Conservation (phyloP, 2,888 invertebrate genomes). For the Euplexia lucipara region DNA sequence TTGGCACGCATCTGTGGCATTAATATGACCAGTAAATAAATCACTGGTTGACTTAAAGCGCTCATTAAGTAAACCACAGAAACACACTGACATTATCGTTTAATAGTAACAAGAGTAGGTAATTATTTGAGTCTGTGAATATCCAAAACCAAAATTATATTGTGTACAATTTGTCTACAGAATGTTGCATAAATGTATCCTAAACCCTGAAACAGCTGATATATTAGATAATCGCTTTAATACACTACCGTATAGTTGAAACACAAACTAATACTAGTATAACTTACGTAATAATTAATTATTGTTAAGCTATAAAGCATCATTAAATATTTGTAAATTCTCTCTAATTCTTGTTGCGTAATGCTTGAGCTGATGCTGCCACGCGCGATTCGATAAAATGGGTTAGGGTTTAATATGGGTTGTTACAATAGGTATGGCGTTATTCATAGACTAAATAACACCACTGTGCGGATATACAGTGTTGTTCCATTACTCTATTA, state of each 20-base stretch:
- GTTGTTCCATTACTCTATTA: slow-evolving; percentile 3
- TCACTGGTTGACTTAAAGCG: background rate
- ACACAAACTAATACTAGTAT: background rate
- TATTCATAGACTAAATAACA: background rate
- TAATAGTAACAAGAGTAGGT: slow-evolving; percentile 6
- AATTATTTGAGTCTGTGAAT: slow-evolving; percentile 21
- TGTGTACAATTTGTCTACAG: background rate
- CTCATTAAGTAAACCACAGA: slow-evolving; percentile 4
- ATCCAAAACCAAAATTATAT: background rate
- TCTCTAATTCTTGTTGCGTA: too few species aligned
- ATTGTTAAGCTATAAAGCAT: background rate
- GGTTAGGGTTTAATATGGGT: too few species aligned
- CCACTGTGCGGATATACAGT: background rate
- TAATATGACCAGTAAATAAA: slow-evolving; percentile 5
- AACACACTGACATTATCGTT: background rate
- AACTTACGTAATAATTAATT: too few species aligned
- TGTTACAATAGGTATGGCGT: too few species aligned
- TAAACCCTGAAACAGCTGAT: background rate
- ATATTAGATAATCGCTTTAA: slow-evolving; percentile 1
- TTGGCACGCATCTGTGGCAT: background rate
- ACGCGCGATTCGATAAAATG: background rate
- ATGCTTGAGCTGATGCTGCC: background rate
- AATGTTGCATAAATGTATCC: slow-evolving; percentile 12
- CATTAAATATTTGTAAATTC: background rate
- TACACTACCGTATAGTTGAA: too few species aligned